Evolutionary conservation across 2,797 vertebrate species (phyloP).

Genomic region (Eremophila alpestris): DNA sequence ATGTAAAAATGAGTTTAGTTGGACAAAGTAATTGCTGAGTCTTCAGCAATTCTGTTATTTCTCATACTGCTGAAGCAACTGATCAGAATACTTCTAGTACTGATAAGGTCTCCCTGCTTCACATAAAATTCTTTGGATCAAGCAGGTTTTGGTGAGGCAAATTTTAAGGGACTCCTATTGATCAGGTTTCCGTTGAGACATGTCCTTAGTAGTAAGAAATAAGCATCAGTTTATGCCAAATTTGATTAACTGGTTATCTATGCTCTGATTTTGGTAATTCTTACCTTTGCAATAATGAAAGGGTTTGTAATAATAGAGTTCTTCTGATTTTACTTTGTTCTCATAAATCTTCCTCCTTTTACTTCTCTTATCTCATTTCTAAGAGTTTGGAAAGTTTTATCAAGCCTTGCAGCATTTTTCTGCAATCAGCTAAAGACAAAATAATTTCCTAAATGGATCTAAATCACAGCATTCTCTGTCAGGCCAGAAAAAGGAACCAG

Average conservation of each 20-base stretch:
- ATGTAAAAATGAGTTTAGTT: not conserved
- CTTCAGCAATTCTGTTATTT: not conserved
- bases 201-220: not conserved
- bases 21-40: not conserved
- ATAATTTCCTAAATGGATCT: not conserved
- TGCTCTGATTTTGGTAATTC: not conserved
- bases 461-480: not conserved
- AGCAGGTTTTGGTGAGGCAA: not conserved
- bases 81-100: not conserved
- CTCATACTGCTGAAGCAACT: not conserved
- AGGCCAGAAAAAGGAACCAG: not conserved
- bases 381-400: not conserved
- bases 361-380: not conserved
- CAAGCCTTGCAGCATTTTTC: not conserved
- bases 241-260: not conserved
- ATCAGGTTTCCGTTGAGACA: not conserved
- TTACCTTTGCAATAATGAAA: not conserved
- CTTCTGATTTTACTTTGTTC: not conserved
- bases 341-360: not conserved
- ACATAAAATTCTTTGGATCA: not conserved
- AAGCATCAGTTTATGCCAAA: not conserved
- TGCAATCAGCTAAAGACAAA: not conserved
- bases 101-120: not conserved
- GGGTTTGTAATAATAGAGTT: not conserved
- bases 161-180: not conserved